phyloP scores from a whole-genome alignment of 2,113 vertebrate genomes.

The Enhydra lutris region DNA sequence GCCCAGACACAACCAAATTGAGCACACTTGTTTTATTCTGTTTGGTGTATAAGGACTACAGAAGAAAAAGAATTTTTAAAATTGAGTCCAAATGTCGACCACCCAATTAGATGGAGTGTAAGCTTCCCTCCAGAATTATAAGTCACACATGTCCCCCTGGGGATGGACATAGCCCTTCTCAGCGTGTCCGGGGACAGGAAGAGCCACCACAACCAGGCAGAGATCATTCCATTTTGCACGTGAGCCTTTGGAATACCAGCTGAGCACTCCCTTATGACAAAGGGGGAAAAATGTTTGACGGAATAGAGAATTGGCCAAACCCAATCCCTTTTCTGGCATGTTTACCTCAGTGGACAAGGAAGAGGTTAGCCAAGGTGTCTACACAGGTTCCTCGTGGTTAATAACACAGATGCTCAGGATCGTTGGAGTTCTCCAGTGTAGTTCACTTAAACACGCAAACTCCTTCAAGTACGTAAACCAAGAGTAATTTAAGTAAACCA shows the following conservation, averaged over 20 bases:
- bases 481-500: background rate
- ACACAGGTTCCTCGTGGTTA: background rate
- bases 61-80: slow-evolving; percentile 29
- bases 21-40: background rate
- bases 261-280: slow-evolving; percentile 13
- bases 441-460: background rate
- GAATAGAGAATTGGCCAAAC: slow-evolving; percentile 46
- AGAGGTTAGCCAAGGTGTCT: slow-evolving; percentile 62
- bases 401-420: slow-evolving; percentile 51
- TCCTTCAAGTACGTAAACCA: background rate
- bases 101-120: slow-evolving; percentile 31
- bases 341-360: slow-evolving; percentile 27
- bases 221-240: background rate
- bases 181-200: background rate
- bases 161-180: background rate
- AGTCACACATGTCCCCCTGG: background rate
- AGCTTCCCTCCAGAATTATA: background rate
- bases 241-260: background rate
- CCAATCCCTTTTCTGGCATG: slow-evolving; percentile 48
- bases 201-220: background rate
- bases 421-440: background rate
- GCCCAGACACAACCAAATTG: background rate
- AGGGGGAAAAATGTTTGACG: background rate
- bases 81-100: slow-evolving; percentile 40
- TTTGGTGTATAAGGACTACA: slow-evolving; percentile 19